Evolutionary conservation across 2,113 vertebrate genomes (phyloP).

Genomic region (Canis aureus): DNA sequence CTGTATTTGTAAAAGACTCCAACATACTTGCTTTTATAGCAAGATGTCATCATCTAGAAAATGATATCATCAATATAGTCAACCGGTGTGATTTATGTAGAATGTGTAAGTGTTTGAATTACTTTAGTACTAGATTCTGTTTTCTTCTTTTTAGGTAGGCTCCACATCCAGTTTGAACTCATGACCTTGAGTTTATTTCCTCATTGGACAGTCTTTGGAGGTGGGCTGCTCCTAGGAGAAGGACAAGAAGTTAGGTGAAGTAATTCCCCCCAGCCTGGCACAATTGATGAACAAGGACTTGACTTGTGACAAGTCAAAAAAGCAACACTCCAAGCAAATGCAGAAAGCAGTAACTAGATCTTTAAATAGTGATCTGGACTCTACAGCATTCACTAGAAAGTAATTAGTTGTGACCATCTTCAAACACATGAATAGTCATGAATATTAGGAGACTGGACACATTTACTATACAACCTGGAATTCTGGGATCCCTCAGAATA

Average conservation of each 20-base stretch:
- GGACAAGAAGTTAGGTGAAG: neutral
- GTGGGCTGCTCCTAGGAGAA: rapidly evolving
- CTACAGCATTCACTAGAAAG: neutral
- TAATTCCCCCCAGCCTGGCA: neutral
- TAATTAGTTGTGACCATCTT: neutral
- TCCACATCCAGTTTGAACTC: neutral
- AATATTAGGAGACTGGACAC: neutral
- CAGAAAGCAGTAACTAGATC: neutral
- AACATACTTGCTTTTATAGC: neutral
- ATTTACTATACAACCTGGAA: neutral
- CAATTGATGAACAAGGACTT: neutral
- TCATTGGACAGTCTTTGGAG: neutral
- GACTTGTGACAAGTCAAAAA: neutral
- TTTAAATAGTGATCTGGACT: neutral
- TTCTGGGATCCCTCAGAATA: neutral
- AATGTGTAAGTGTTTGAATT: neutral
- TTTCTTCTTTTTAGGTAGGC: neutral
- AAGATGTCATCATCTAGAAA: neutral
- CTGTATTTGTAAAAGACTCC: neutral
- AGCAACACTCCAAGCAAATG: neutral
- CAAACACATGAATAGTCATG: neutral
- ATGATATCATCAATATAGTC: neutral
- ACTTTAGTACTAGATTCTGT: too few relatives aligned
- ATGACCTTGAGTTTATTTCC: neutral
- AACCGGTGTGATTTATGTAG: neutral